Conservation (phyloP, 2,888 invertebrate genomes). For the Lamproptera curius region DNA sequence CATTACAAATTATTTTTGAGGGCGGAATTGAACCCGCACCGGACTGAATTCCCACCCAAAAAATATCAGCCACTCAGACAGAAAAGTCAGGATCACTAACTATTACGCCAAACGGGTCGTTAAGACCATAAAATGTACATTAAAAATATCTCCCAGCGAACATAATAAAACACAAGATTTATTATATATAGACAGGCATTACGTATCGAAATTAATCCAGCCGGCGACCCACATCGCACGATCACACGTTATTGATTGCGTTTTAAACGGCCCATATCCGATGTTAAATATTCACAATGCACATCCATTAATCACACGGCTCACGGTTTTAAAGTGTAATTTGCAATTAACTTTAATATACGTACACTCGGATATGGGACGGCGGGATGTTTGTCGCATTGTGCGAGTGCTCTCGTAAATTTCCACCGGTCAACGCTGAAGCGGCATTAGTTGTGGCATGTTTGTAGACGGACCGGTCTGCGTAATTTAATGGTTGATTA, state of each 20-base stretch:
- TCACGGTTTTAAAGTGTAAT: constrained; percentile 2
- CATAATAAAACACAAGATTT: no score
- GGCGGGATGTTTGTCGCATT: not conserved
- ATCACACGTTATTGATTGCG: constrained; percentile 16
- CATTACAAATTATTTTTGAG: no score
- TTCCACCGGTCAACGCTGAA: no score
- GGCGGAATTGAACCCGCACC: no score
- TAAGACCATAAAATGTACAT: no score
- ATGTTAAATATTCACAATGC: constrained; percentile 10
- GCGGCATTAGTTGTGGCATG: no score
- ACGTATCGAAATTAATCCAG: constrained; percentile 14
- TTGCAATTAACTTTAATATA: not conserved
- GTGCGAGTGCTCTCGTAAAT: no score
- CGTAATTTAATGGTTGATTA: no score
- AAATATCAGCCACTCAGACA: not conserved
- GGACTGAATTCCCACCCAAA: not conserved
- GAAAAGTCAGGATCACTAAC: no score
- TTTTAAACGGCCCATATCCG: constrained; percentile 11
- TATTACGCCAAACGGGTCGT: no score
- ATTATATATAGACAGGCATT: constrained; percentile 8
- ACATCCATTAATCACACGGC: constrained; percentile 4
- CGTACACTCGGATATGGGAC: not conserved
- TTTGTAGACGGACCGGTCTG: no score
- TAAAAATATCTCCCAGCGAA: no score
- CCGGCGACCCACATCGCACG: constrained; percentile 6